Evolutionary conservation across 2,113 vertebrate genomes (phyloP), one percentile per base, ranked within the genome.

Genomic region (Chauna torquata): DNA sequence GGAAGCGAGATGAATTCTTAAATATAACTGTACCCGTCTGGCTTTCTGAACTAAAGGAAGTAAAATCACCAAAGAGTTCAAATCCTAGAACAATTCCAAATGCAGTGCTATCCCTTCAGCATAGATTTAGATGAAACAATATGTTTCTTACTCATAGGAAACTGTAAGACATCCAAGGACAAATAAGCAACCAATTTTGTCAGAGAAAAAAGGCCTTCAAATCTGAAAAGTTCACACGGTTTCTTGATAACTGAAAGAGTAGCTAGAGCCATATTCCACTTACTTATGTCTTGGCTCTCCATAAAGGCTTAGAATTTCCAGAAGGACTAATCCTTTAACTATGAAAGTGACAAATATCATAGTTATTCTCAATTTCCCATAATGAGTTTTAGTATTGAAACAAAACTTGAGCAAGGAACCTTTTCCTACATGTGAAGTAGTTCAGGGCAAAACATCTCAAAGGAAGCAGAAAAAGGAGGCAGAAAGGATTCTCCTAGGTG

Each of bases 41-140:
- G n/a, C 36, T 96, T 93, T 94, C 52, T 74, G 54, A 82, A 74
- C 70, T 57, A 71, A 79, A 72, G 76, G 52, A 81, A 94, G 65
- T 74, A 55, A 86, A 96, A 59, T 44, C 50, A 71, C 34, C 4
- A 8, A 50, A 84, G 47, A 81, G 55, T 40, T 92, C 68, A 80
- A 11, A 52, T 79, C 68, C 52, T 42, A 69, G 40, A 84, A 74
- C 24, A 49, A 62, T 74, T 90, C 74, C 55, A 82, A 82, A 83
- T 30, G 49, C 55, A 79, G 36, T 8, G 14, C 36, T 90, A 54
- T 76, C 40, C 69, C 45, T 86, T 58, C 85, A 82, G 77, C 74
- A 72, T 12, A 61, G 70, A 52, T 75, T 89, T 61, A 57, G 24
- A 62, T 8, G 10, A 75, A 95, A 30, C 16, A 50, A 25, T 64